Evolutionary conservation across 1,140 invertebrate species (phyloP).

Genomic region (Brachionus koreanus): DNA sequence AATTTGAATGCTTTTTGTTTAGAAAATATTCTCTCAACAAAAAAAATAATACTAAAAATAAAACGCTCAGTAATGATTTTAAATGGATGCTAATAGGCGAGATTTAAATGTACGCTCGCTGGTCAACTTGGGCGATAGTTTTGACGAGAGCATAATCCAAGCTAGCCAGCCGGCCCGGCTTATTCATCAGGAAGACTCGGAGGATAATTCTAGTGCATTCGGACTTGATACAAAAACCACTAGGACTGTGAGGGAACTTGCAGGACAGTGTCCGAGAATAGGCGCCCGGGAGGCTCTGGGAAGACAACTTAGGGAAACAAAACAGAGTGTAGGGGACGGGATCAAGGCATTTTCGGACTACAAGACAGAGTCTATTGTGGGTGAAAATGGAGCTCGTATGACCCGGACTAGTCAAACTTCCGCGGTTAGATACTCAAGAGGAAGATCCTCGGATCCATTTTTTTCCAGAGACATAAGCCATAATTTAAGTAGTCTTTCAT

Average conservation of each 20-base stretch:
- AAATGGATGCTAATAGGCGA: slow-evolving; percentile 14
- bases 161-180: background rate
- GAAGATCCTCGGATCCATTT: background rate
- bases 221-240: background rate
- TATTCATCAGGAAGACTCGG: background rate
- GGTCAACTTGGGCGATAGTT: background rate
- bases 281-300: slow-evolving; percentile 10
- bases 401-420: background rate
- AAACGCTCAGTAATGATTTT: background rate
- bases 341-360: background rate
- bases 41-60: background rate
- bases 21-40: slow-evolving; percentile 29
- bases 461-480: background rate
- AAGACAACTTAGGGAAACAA: slow-evolving; percentile 35
- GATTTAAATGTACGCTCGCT: background rate
- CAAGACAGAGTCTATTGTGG: slow-evolving; percentile 1
- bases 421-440: background rate
- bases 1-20: slow-evolving; percentile 1
- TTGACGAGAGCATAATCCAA: slow-evolving; percentile 5
- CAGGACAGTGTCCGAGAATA: background rate
- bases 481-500: background rate
- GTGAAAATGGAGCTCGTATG: background rate
- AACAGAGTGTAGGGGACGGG: background rate
- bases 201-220: background rate
- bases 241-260: background rate